Evolutionary conservation across 2,888 invertebrate species (phyloP).

Genomic region (Limenitis camilla): DNA sequence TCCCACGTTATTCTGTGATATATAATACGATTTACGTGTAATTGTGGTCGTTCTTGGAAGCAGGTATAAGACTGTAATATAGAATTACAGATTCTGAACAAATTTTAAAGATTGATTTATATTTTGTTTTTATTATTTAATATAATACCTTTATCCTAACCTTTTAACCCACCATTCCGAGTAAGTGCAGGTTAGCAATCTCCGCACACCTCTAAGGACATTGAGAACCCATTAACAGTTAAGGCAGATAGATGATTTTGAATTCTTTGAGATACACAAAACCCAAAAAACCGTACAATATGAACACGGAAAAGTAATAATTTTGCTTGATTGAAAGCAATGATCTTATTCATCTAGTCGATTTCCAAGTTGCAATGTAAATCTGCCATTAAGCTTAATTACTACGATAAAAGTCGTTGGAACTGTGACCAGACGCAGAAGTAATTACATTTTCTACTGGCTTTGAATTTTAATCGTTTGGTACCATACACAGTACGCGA

Average conservation of each 20-base stretch:
- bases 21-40: conserved; percentile 15
- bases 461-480: conserved; percentile 67
- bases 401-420: conserved; percentile 56
- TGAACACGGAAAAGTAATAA: too few species aligned
- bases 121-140: too few species aligned
- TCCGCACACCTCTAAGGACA: too few species aligned
- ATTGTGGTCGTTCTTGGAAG: background rate
- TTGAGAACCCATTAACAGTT: too few species aligned
- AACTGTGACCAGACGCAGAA: conserved; percentile 60
- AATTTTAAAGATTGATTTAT: background rate
- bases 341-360: conserved; percentile 16
- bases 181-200: too few species aligned
- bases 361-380: conserved; percentile 43
- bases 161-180: too few species aligned
- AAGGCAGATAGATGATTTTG: too few species aligned
- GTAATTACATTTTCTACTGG: conserved; percentile 68
- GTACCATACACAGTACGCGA: conserved; percentile 6
- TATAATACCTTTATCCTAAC: too few species aligned
- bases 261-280: too few species aligned
- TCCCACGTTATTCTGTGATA: conserved; percentile 12
- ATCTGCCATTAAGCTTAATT: conserved; percentile 64
- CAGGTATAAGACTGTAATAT: background rate
- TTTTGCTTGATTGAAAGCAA: conserved; percentile 12
- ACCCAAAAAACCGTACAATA: too few species aligned
- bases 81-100: background rate